Conservation (phyloP, 2,113 vertebrate species). For the Ochotona curzoniae region DNA sequence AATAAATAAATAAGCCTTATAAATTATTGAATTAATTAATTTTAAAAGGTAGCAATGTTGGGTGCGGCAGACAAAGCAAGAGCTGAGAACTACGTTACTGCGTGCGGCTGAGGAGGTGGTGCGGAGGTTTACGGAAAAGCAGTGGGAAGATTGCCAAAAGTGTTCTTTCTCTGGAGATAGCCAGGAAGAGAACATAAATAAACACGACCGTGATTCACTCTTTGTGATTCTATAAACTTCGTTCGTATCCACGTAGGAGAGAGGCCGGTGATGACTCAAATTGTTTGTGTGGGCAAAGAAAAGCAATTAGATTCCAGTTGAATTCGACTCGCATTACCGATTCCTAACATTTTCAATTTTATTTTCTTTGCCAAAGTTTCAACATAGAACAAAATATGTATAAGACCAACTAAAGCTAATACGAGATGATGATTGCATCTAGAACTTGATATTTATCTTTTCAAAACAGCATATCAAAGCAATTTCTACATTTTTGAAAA, state of each 20-base stretch:
- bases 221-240: constrained; percentile 49
- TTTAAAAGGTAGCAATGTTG: neutral
- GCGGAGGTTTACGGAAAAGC: constrained; percentile 53
- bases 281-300: constrained; percentile 43
- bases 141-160: constrained; percentile 56
- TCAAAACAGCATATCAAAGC: constrained; percentile 39
- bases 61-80: neutral
- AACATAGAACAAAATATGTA: neutral
- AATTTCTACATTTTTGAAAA: constrained; percentile 31
- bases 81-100: neutral
- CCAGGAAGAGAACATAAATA: constrained; percentile 73
- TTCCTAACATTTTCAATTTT: neutral
- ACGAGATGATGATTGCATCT: neutral
- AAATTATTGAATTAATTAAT: too few species aligned
- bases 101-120: neutral
- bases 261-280: neutral
- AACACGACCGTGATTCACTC: constrained; percentile 65
- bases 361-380: constrained; percentile 58
- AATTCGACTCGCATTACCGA: constrained; percentile 21
- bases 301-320: neutral
- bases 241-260: constrained; percentile 67
- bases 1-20: too few species aligned
- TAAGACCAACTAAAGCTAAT: neutral
- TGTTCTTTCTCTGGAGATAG: constrained; percentile 66
- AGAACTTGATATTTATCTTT: neutral